A percentile compares a stretch with the other conserved stretches of the same genome.
phyloP scores from a whole-genome alignment of 2,113 vertebrate genomes.

The Mesitornis unicolor region DNA sequence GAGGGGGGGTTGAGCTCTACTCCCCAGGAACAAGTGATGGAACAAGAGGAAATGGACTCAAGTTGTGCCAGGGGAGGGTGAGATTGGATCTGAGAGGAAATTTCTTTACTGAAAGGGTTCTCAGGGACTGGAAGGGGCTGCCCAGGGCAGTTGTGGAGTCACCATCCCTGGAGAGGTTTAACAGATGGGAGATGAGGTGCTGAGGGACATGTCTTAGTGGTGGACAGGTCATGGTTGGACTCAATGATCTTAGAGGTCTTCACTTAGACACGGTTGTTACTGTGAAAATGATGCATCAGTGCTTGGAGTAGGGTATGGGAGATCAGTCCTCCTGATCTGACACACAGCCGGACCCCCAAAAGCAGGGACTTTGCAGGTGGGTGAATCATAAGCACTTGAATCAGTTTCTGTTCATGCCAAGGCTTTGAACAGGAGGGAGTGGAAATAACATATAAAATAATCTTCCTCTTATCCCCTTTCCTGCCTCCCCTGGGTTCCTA shows the following conservation, averaged over 20 bases:
- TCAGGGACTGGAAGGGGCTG: not conserved
- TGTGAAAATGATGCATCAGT: not conserved
- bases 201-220: not conserved
- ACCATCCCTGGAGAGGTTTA: not conserved
- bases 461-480: not conserved
- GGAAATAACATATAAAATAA: not conserved
- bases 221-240: rapidly evolving
- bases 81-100: not conserved
- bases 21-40: too few relatives aligned
- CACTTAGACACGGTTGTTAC: too few relatives aligned
- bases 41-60: too few relatives aligned
- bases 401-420: not conserved
- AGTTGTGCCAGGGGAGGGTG: too few relatives aligned
- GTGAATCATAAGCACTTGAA: not conserved
- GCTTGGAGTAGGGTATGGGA: not conserved
- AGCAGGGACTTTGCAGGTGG: rapidly evolving
- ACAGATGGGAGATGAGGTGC: rapidly evolving
- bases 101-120: not conserved
- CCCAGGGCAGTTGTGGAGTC: not conserved
- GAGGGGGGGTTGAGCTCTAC: too few relatives aligned
- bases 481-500: not conserved
- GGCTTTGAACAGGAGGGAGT: not conserved
- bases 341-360: not conserved
- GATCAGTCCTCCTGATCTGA: not conserved
- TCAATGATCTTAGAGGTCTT: too few relatives aligned